Conservation (phyloP, 2,113 vertebrate species). For the Saiga tatarica region DNA sequence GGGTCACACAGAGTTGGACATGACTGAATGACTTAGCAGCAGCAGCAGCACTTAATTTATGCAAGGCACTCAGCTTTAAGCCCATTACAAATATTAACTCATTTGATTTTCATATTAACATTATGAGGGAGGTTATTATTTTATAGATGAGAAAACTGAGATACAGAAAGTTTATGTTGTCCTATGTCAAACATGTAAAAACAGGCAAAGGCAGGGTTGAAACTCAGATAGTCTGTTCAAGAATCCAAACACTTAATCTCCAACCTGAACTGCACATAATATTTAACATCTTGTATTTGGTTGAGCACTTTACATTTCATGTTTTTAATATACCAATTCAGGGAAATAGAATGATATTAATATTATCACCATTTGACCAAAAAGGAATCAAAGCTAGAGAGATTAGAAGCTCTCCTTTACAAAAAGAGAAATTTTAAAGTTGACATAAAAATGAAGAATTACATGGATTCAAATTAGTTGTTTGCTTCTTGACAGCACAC, state of each 20-base stretch:
- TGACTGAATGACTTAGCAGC: too few relatives aligned
- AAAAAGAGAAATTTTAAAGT: not conserved
- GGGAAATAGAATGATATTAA: not conserved
- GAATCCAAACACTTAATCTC: not conserved
- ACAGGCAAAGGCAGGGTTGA: not conserved
- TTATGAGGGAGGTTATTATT: not conserved
- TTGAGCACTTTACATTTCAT: not conserved
- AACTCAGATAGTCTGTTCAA: not conserved
- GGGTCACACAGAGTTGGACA: too few relatives aligned
- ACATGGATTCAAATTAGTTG: not conserved
- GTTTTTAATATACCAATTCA: not conserved
- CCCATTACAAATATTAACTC: not conserved
- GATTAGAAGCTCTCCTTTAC: not conserved
- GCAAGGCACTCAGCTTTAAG: not conserved
- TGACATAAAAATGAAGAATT: slow-evolving; percentile 19
- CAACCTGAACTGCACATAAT: not conserved
- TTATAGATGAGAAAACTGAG: not conserved
- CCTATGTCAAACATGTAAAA: not conserved
- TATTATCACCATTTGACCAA: not conserved
- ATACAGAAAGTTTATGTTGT: not conserved
- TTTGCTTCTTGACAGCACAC: not conserved
- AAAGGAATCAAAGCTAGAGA: not conserved
- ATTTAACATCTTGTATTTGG: not conserved
- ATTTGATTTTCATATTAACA: not conserved
- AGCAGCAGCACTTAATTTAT: not conserved